phyloP scores from a whole-genome alignment of 2,797 vertebrate species.

The Melanotaenia trifasciata region DNA sequence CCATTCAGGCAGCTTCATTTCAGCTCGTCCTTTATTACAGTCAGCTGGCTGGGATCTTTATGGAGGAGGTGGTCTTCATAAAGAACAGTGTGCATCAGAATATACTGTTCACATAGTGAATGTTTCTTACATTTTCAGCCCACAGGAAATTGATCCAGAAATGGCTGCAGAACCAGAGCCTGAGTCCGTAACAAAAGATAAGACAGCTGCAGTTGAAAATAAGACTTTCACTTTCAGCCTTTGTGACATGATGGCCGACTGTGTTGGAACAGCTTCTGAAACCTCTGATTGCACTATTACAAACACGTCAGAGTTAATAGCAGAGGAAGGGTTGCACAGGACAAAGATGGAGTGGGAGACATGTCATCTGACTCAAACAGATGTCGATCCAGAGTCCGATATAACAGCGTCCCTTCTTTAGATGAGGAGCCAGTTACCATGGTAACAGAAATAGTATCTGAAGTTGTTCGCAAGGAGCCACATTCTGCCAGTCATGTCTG shows the following conservation, averaged over 20 bases:
- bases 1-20: background rate
- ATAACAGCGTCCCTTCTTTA: slow-evolving; percentile 7
- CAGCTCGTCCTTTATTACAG: too few relatives aligned
- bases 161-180: background rate
- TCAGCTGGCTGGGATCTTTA: background rate
- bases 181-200: background rate
- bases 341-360: slow-evolving; percentile 20
- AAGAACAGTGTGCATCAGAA: background rate
- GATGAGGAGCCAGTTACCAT: background rate
- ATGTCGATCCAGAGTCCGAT: background rate
- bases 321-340: slow-evolving; percentile 27
- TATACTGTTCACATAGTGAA: background rate
- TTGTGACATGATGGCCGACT: slow-evolving; percentile 22
- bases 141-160: background rate
- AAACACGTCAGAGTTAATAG: background rate
- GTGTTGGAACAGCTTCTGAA: slow-evolving; percentile 19
- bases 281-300: background rate
- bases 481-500: background rate
- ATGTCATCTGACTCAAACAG: slow-evolving; percentile 12
- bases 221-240: background rate
- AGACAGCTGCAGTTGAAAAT: slow-evolving; percentile 1
- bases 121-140: background rate
- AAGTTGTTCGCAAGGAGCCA: slow-evolving; percentile 16
- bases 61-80: background rate
- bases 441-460: slow-evolving; percentile 34